Conservation (phyloP, 2,888 invertebrate genomes). For the Sarcophaga subvicina region DNA sequence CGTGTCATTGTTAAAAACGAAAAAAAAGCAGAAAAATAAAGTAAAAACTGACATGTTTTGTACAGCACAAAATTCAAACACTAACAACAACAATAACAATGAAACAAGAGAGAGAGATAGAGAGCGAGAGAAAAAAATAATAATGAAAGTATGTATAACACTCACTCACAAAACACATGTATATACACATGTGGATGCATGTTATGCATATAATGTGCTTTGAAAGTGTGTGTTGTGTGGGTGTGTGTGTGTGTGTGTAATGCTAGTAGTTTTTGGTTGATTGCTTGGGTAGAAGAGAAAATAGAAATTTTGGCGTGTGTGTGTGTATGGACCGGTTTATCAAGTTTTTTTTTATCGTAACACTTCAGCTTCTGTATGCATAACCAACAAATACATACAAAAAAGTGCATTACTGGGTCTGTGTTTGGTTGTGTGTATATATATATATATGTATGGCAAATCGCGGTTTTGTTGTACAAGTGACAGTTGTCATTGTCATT, state of each 20-base stretch:
- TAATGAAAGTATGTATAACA: neutral
- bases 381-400: slow-evolving; percentile 20
- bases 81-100: slow-evolving; percentile 16
- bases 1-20: slow-evolving; percentile 5
- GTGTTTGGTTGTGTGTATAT: neutral
- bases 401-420: slow-evolving; percentile 49
- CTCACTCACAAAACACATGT: neutral
- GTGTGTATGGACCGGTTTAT: too few species aligned
- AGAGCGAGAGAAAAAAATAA: slow-evolving; percentile 1
- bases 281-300: neutral
- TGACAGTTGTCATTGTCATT: slow-evolving; percentile 48
- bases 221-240: slow-evolving; percentile 9
- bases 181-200: neutral
- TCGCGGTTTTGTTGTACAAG: slow-evolving; percentile 29
- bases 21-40: too few species aligned
- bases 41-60: slow-evolving; percentile 30
- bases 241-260: neutral
- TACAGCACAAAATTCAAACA: slow-evolving; percentile 11
- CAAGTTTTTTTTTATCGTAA: too few species aligned
- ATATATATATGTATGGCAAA: neutral
- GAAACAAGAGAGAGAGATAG: neutral
- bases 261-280: neutral
- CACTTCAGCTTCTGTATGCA: slow-evolving; percentile 17
- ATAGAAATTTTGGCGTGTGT: too few species aligned
- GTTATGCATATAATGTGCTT: neutral